Percentiles rank a stretch among this genome's conserved stretches.
Conservation (phyloP, 2,113 vertebrate species). For the Anarhynchus alexandrinus region DNA sequence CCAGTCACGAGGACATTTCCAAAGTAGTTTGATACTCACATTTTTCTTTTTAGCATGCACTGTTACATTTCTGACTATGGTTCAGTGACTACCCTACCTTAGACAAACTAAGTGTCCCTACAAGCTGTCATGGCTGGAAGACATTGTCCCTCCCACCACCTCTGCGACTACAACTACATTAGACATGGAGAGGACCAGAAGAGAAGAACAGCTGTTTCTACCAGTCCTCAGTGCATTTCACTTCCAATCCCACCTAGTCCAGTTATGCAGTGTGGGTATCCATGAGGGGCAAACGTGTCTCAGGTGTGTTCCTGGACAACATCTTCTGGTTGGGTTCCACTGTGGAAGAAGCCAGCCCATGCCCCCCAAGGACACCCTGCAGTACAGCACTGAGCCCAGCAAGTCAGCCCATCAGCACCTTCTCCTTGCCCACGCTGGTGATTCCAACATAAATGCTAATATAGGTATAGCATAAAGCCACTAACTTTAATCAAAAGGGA, state of each 20-base stretch:
- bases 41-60: not conserved
- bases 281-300: rapidly evolving
- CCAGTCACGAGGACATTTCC: not conserved
- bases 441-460: not conserved
- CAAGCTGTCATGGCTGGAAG: not conserved
- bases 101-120: not conserved
- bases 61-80: not conserved
- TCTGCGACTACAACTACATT: not conserved
- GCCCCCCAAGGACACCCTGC: not conserved
- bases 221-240: not conserved
- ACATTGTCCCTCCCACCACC: not conserved
- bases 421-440: rapidly evolving
- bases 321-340: not conserved
- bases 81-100: not conserved
- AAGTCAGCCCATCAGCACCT: not conserved
- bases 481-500: not conserved
- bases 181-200: rapidly evolving
- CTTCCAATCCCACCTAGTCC: not conserved
- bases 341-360: not conserved
- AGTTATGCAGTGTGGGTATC: rapidly evolving
- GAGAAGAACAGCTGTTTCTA: not conserved
- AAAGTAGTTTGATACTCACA: not conserved
- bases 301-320: not conserved
- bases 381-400: not conserved
- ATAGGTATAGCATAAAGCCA: not conserved